A percentile compares a stretch with the other conserved stretches of the same genome.
These are phyloP conservation scores for Tricholauxania praeusta DNA, from an alignment of 2,888 invertebrate species.

Conservation along the genomic window DNA sequence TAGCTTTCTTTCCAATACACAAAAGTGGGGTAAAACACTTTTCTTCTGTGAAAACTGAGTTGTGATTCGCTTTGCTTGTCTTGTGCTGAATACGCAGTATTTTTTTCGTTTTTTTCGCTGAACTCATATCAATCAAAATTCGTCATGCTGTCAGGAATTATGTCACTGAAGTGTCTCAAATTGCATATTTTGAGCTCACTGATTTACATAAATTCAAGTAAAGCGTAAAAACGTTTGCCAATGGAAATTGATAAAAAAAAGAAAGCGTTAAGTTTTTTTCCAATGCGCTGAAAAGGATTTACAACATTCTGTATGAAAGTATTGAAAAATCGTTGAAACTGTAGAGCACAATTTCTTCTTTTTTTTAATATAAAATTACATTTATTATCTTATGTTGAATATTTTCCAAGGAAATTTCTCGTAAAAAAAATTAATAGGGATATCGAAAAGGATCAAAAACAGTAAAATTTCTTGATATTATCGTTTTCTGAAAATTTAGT, in stretches of 20 bases:
- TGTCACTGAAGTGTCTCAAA: constrained; percentile 64
- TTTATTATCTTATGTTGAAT: too few relatives aligned
- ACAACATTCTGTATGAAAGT: too few relatives aligned
- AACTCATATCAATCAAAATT: constrained; percentile 64
- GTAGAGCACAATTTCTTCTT: too few relatives aligned
- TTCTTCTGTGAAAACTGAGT: constrained; percentile 45
- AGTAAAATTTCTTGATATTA: too few relatives aligned
- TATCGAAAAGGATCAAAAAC: too few relatives aligned
- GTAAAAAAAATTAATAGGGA: too few relatives aligned
- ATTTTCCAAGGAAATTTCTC: too few relatives aligned
- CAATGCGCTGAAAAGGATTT: too few relatives aligned
- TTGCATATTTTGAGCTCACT: constrained; percentile 52
- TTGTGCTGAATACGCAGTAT: background rate
- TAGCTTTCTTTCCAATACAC: background rate
- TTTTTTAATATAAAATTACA: too few relatives aligned
- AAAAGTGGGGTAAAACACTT: constrained; percentile 36
- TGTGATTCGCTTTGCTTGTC: constrained; percentile 55
- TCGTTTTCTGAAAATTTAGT: too few relatives aligned
- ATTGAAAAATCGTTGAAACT: too few relatives aligned
- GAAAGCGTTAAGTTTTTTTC: too few relatives aligned
- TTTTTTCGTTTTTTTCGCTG: constrained; percentile 37
- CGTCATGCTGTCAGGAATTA: constrained; percentile 65
- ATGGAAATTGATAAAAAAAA: constrained; percentile 15
- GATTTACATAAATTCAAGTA: constrained; percentile 52
- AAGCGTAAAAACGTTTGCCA: background rate